Evolutionary conservation across 2,113 vertebrate genomes (phyloP).

Genomic region (Accipiter virgatus): DNA sequence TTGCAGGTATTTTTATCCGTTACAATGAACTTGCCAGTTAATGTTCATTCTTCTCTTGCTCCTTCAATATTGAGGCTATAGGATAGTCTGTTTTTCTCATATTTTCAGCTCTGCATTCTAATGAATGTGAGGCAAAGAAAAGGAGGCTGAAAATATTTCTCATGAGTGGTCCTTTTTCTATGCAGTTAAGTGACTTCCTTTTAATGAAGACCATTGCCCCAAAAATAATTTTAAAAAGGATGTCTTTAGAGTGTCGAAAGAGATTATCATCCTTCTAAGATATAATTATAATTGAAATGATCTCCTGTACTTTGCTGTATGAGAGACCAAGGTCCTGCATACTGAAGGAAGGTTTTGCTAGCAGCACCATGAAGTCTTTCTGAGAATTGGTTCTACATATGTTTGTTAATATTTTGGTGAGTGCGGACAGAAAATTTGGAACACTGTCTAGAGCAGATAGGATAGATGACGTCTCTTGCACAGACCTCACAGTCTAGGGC

Average conservation of each 20-base stretch:
- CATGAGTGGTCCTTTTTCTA: not conserved
- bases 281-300: not conserved
- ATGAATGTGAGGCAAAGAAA: conserved; percentile 2
- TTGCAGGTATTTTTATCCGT: conserved; percentile 18
- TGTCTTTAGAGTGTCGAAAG: not conserved
- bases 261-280: not conserved
- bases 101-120: conserved; percentile 21
- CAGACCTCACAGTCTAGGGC: not conserved
- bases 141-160: not conserved
- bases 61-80: not conserved
- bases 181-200: not conserved
- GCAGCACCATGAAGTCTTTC: not conserved
- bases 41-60: not conserved
- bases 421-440: not conserved
- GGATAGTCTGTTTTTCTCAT: conserved; percentile 47
- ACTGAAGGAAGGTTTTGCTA: not conserved
- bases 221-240: not conserved
- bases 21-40: conserved; percentile 10
- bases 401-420: not conserved
- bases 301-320: not conserved
- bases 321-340: not conserved
- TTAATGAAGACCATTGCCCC: not conserved
- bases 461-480: not conserved
- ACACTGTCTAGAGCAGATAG: not conserved
- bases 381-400: not conserved